A percentile compares a stretch with the other conserved stretches of the same genome.
Conservation (phyloP, 2,888 invertebrate genomes). For the Clostera curtula region DNA sequence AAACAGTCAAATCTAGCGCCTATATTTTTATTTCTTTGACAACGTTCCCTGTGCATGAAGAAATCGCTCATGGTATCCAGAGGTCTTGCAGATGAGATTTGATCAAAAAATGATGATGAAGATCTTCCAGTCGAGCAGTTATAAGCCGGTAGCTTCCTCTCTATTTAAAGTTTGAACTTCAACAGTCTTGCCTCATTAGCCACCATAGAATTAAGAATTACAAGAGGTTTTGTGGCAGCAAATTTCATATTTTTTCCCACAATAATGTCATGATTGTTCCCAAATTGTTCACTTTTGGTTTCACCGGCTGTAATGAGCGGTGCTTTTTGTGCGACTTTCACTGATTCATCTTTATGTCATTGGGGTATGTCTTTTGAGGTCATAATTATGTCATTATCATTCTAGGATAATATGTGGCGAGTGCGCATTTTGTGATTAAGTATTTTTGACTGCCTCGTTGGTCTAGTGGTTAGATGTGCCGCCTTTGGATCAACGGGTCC, state of each 20-base stretch:
- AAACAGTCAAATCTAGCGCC: too few relatives aligned
- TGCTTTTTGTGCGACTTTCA: constrained; percentile 22
- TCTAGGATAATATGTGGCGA: background rate
- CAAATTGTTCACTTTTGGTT: constrained; percentile 24
- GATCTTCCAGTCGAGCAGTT: too few relatives aligned
- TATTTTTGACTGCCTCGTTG: constrained; percentile 3
- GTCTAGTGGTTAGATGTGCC: too few relatives aligned
- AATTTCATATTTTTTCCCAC: constrained; percentile 2
- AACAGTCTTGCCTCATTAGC: constrained; percentile 4
- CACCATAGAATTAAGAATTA: background rate
- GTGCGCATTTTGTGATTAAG: background rate
- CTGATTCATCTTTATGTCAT: constrained; percentile 26
- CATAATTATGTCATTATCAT: constrained; percentile 26
- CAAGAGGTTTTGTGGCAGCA: background rate
- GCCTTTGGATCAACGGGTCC: too few relatives aligned
- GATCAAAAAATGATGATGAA: too few relatives aligned
- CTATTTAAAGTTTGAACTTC: too few relatives aligned
- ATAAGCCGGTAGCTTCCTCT: too few relatives aligned
- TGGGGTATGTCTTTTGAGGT: constrained; percentile 21
- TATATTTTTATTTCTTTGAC: too few relatives aligned
- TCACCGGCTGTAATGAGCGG: constrained; percentile 16
- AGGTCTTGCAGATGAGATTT: too few relatives aligned
- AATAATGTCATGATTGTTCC: constrained; percentile 18
- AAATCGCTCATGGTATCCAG: too few relatives aligned
- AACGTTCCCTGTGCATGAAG: too few relatives aligned